Evolutionary conservation across 2,888 invertebrate species (phyloP).

Genomic region (Chrysomela aeneicollis): DNA sequence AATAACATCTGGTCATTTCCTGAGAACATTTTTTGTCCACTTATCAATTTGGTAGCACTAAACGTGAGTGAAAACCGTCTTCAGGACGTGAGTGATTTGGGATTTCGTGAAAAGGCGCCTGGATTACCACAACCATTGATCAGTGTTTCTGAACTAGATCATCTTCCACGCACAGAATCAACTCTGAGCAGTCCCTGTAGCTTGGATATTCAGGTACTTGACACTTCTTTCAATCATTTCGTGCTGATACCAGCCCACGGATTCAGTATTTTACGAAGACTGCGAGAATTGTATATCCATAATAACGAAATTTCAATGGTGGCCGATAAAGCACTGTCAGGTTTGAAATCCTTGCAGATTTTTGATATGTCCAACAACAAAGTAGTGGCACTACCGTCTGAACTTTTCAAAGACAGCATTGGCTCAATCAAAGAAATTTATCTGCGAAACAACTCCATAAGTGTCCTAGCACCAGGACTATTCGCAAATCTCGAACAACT

Average conservation of each 20-base stretch:
- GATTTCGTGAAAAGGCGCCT: slow-evolving; percentile 77
- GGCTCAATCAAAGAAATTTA: slow-evolving; percentile 87
- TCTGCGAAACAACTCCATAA: slow-evolving; percentile 90
- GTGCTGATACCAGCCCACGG: slow-evolving; percentile 83
- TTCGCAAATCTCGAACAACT: slow-evolving; percentile 87
- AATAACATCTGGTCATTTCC: slow-evolving; percentile 92
- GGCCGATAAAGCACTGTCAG: slow-evolving; percentile 82
- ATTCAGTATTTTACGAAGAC: slow-evolving; percentile 79
- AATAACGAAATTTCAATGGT: slow-evolving; percentile 91
- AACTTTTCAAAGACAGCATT: slow-evolving; percentile 81
- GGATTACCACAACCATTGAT: slow-evolving; percentile 70
- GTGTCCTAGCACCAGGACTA: slow-evolving; percentile 83
- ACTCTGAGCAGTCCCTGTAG: slow-evolving; percentile 68
- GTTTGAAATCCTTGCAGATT: slow-evolving; percentile 81
- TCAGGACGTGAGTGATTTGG: slow-evolving; percentile 87
- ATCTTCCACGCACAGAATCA: slow-evolving; percentile 60
- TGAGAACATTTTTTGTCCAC: slow-evolving; percentile 83
- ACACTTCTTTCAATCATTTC: slow-evolving; percentile 86
- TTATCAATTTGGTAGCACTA: slow-evolving; percentile 79
- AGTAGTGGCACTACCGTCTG: slow-evolving; percentile 86
- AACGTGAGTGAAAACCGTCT: slow-evolving; percentile 89
- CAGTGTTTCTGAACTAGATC: slow-evolving; percentile 67
- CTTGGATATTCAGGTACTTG: slow-evolving; percentile 82
- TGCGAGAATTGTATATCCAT: slow-evolving; percentile 83
- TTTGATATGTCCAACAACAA: slow-evolving; percentile 91